These are phyloP conservation scores for Lasioglossum villosulum DNA, from an alignment of 2,888 invertebrate species.

Conservation along the genomic window DNA sequence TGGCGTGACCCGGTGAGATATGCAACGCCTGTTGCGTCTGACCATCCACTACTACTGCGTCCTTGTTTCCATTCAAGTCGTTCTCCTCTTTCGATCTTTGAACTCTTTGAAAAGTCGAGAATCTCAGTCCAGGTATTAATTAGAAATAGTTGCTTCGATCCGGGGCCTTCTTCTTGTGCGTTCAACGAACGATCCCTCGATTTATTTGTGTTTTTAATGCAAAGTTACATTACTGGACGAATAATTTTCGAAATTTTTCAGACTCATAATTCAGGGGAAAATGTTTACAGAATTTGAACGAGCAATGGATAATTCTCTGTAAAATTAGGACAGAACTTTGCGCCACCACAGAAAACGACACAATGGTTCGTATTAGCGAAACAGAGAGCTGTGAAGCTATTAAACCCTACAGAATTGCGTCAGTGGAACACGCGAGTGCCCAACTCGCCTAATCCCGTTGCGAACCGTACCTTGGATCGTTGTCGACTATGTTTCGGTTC, in stretches of 20 bases:
- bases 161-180: background rate
- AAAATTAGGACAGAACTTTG: background rate
- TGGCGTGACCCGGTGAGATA: background rate
- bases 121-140: background rate
- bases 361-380: background rate
- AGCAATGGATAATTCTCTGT: background rate
- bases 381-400: background rate
- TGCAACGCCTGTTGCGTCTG: slow-evolving; percentile 16
- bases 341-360: background rate
- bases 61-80: slow-evolving; percentile 6
- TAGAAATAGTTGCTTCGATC: background rate
- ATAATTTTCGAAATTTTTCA: background rate
- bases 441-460: background rate
- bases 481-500: background rate
- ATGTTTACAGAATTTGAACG: background rate
- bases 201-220: background rate
- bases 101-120: background rate
- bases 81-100: background rate
- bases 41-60: background rate
- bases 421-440: background rate
- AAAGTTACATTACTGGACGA: background rate
- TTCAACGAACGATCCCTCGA: background rate
- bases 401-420: background rate
- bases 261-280: background rate
- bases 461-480: background rate